These are phyloP conservation scores for Bubo blakistoni DNA, from an alignment of 2,113 vertebrate species.

Conservation along the genomic window DNA sequence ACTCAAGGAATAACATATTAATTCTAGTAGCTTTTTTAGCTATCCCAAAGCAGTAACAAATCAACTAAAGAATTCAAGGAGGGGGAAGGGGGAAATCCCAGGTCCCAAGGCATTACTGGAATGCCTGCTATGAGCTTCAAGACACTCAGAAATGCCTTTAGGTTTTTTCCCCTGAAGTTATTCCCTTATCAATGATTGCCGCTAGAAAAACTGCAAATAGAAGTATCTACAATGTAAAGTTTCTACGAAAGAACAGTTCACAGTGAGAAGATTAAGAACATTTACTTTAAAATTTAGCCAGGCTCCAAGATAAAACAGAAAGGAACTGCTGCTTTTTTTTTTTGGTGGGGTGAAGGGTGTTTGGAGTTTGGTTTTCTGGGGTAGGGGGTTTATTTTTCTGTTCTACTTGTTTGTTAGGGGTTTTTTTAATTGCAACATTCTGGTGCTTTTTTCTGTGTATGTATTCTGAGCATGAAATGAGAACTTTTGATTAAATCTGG, in stretches of 20 bases:
- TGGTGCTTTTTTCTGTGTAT: not conserved
- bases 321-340: not conserved
- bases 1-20: not conserved
- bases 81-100: not conserved
- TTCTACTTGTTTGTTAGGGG: not conserved
- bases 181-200: not conserved
- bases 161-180: not conserved
- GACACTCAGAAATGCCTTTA: not conserved
- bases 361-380: not conserved
- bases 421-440: not conserved
- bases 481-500: not conserved
- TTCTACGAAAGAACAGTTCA: not conserved
- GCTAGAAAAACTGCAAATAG: not conserved
- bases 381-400: not conserved
- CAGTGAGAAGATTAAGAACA: not conserved
- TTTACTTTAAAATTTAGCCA: not conserved
- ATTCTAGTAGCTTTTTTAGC: not conserved
- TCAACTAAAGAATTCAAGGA: not conserved
- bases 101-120: not conserved
- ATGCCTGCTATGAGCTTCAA: conserved; percentile 1
- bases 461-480: not conserved
- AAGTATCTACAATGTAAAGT: not conserved
- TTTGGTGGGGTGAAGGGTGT: not conserved
- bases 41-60: not conserved
- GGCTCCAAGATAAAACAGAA: not conserved